Base-by-base conservation (phyloP, 2,888 invertebrate genomes). In the Harpalus rufipes region DNA sequence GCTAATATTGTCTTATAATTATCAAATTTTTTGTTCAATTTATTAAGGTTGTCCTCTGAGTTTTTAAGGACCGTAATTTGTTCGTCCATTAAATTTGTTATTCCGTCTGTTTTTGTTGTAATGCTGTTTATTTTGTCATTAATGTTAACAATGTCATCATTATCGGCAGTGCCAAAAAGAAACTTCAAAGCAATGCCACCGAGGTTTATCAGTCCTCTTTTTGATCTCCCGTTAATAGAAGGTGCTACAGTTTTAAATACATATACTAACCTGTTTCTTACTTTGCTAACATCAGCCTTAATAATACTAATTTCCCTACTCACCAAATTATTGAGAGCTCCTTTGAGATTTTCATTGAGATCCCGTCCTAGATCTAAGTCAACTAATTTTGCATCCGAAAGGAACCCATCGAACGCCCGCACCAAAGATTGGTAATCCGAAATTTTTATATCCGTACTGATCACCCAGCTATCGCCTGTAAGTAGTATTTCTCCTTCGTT, bases 401-500 rank as follows among this genome's bases (percentile, higher is more conserved):
- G 58, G 7, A 58, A 14, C 12, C 1, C 14, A 58, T 16, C 61
- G 59, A 59, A 80, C 4, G 10, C 25, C 7, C 59, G 25, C 25
- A 61, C n/a, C 25, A 18, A 16, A 58, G 44, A 56, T 21, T 51
- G 18, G 80, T 80, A 80, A 8, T 21, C 58, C 10, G 44, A 14
- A 16, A 80, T 25, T 12, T 56, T 16, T n/a, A 80, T 61, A 25
- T 80, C 80, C 5, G 81, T 81, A 14, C 63, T 63, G n/a, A 81
- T 12, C 8, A 81, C 61, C 63, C 63, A 81, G 25, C 61, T 32
- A 63, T 81, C 63, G 10, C 63, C 81, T 16, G 81, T 81, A 39
- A 81, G 61, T 41, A 81, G 18, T 12, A 81, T 81, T 41, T 63
- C 81, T 81, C 61, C 81, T 14, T 81, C 44, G 10, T 81, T 81